Evolutionary conservation across 2,888 invertebrate species (phyloP).

Genomic region (Tigriopus californicus): DNA sequence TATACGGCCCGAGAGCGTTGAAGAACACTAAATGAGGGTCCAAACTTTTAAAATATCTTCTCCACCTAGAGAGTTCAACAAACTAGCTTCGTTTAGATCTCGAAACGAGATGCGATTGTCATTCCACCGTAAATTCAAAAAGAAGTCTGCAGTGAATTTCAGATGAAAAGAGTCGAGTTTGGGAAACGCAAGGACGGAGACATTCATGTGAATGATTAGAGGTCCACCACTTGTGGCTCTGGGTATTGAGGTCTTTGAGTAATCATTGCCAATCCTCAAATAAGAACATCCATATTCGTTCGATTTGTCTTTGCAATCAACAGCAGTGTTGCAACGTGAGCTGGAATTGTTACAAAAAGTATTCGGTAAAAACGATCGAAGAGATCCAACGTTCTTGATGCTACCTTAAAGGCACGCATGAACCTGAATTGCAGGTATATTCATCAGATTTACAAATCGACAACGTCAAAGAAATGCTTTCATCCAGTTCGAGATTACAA

Average conservation of each 20-base stretch:
- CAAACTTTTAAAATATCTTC: background rate
- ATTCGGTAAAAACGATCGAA: no score
- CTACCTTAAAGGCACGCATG: background rate
- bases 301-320: background rate
- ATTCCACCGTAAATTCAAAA: constrained; percentile 2
- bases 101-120: background rate
- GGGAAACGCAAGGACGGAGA: constrained; percentile 9
- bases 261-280: constrained; percentile 1
- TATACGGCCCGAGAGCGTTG: constrained; percentile 8
- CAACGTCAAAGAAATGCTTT: background rate
- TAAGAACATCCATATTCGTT: background rate
- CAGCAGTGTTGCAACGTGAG: background rate
- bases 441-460: background rate
- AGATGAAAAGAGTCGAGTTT: constrained; percentile 3
- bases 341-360: no score
- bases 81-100: background rate
- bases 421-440: background rate
- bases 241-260: background rate
- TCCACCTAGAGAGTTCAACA: background rate
- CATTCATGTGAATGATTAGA: background rate
- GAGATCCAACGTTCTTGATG: no score
- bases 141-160: constrained; percentile 11
- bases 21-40: constrained; percentile 8
- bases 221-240: background rate
- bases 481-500: background rate